Conservation (phyloP, 2,888 invertebrate species). For the Sphaerophoria taeniata region DNA sequence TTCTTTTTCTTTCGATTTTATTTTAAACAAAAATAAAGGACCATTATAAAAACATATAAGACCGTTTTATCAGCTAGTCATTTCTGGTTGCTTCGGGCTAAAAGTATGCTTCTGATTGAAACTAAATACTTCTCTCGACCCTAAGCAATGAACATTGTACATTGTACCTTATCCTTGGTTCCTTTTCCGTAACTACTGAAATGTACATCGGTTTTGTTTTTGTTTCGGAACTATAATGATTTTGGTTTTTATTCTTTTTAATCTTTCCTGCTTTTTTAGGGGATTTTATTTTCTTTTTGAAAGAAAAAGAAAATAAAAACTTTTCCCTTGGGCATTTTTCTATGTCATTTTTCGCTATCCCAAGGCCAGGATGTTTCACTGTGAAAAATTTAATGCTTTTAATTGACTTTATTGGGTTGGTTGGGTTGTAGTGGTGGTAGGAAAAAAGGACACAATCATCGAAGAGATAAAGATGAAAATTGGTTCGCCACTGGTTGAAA, state of each 20-base stretch:
- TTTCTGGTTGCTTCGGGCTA: slow-evolving; percentile 46
- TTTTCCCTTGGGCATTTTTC: slow-evolving; percentile 40
- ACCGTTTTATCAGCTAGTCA: slow-evolving; percentile 64
- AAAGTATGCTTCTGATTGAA: slow-evolving; percentile 61
- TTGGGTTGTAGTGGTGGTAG: background rate
- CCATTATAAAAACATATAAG: background rate
- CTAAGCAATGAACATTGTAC: background rate
- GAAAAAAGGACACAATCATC: background rate
- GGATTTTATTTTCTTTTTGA: slow-evolving; percentile 21
- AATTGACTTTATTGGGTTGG: slow-evolving; percentile 65
- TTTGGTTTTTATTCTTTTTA: slow-evolving; percentile 33
- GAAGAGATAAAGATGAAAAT: no score
- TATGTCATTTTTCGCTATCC: slow-evolving; percentile 45
- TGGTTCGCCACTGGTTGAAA: slow-evolving; percentile 26
- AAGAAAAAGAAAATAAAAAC: background rate
- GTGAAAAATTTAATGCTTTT: slow-evolving; percentile 57
- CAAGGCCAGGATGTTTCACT: slow-evolving; percentile 12
- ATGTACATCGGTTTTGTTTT: slow-evolving; percentile 11
- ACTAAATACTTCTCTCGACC: slow-evolving; percentile 54
- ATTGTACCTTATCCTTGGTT: background rate
- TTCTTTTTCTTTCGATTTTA: slow-evolving; percentile 19
- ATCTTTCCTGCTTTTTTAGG: slow-evolving; percentile 32
- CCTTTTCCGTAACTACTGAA: background rate
- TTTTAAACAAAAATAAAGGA: slow-evolving; percentile 23
- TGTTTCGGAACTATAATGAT: slow-evolving; percentile 29